Base-by-base conservation (phyloP, 2,797 vertebrate genomes). In the Knipowitschia caucasica region DNA sequence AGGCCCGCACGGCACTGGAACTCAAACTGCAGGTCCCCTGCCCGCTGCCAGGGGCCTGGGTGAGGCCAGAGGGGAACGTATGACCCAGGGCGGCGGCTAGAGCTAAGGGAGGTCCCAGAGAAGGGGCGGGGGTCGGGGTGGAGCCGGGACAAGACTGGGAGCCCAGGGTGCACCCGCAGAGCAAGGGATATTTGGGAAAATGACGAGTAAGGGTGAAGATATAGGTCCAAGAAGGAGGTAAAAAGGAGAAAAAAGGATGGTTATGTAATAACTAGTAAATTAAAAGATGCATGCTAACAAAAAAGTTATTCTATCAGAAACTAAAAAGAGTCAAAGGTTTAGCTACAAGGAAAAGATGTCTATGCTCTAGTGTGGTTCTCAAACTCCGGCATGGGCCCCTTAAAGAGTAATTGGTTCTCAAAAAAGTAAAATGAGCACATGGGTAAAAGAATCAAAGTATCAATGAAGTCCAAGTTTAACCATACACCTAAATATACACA, bases 1-100 rank as follows among this genome's bases (percentile, higher is more conserved):
- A 80, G 2, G 84, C 82, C 85, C 86, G 83, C 78, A 85, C 76
- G 71, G 84, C 84, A 76, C 75, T 85, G 69, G 81, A 71, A 89
- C 85, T n/a, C 84, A 69, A 87, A 77, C 72, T 69, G 83, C 87
- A 88, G 77, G 39, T 86, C 77, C 74, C 47, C 11, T 71, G 77
- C 84, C 80, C 88, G 53, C 86, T 83, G 39, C 80, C 83, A 73
- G 73, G 68, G 61, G 25, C 53, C 67, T 60, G 78, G 57, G 77
- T 81, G 30, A 83, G 75, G 79, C 78, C 81, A 72, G 83, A 73
- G 77, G 79, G 74, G 68, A 71, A 77, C 63, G 59, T 54, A 4
- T 67, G 80, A 50, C 59, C 74, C 23, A 26, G 69, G 50, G 29
- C 51, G 2, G 72, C 52, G 8, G 55, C 64, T 73, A 79, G 50